Conservation (phyloP, 2,888 invertebrate species). For the Drosophila recens region DNA sequence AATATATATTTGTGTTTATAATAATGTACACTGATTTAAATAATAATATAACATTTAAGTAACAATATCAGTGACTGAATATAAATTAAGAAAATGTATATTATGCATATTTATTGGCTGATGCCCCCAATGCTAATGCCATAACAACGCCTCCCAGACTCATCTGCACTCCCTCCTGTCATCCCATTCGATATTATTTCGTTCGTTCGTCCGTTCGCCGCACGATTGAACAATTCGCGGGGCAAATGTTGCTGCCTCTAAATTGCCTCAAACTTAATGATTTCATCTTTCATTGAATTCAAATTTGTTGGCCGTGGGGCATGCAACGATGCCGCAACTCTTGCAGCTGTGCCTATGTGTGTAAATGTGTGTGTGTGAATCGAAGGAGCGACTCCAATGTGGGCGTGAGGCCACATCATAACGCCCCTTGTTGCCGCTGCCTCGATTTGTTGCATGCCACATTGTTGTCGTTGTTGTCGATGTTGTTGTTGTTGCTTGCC, state of each 20-base stretch:
- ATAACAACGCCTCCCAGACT: conserved; percentile 31
- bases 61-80: neutral
- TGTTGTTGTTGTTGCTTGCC: conserved; percentile 10
- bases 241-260: conserved; percentile 35
- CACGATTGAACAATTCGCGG: conserved; percentile 40
- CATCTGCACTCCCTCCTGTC: conserved; percentile 44
- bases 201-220: neutral
- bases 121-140: conserved; percentile 30
- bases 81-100: neutral
- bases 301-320: conserved; percentile 69
- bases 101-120: neutral
- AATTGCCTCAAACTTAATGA: conserved; percentile 81
- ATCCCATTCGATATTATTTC: conserved; percentile 27
- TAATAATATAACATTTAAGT: neutral
- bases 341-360: conserved; percentile 1
- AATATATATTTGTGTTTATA: conserved; percentile 5
- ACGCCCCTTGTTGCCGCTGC: conserved; percentile 60
- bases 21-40: neutral
- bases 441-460: conserved; percentile 27
- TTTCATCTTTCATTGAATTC: conserved; percentile 83
- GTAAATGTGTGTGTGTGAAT: neutral
- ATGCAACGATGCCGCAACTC: conserved; percentile 25
- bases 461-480: conserved; percentile 16
- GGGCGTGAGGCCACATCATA: conserved; percentile 66
- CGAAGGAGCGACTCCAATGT: conserved; percentile 48